Conservation (phyloP, 1,140 invertebrate species). For the Orussus abietinus region DNA sequence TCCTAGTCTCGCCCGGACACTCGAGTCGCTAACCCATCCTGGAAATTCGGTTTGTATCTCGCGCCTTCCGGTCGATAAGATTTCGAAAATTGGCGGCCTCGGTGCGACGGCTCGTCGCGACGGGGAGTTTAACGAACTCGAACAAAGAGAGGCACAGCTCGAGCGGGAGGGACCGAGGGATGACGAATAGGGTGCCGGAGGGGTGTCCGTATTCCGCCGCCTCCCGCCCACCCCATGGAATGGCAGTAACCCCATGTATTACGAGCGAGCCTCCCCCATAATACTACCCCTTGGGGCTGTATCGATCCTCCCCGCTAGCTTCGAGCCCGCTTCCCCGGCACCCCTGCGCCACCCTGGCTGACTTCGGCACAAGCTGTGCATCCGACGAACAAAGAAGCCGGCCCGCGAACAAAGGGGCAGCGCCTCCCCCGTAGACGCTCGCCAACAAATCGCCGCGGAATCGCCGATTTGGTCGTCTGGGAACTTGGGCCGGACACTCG, state of each 20-base stretch:
- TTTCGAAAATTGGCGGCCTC: too few species aligned
- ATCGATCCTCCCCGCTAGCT: conserved; percentile 30
- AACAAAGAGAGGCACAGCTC: conserved; percentile 29
- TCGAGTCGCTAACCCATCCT: too few species aligned
- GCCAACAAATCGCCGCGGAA: too few species aligned
- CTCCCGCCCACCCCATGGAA: conserved; percentile 15
- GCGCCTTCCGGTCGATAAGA: too few species aligned
- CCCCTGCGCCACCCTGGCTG: conserved; percentile 19
- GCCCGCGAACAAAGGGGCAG: conserved; percentile 14
- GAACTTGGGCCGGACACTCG: too few species aligned
- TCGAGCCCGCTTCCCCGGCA: too few species aligned
- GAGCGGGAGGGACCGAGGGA: conserved; percentile 20
- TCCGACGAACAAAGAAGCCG: conserved; percentile 24
- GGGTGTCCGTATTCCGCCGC: conserved; percentile 5
- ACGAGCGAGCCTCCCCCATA: conserved; percentile 34
- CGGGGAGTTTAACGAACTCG: conserved; percentile 35
- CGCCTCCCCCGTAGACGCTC: too few species aligned
- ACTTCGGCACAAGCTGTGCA: conserved; percentile 24
- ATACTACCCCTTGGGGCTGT: conserved; percentile 34
- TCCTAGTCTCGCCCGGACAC: too few species aligned
- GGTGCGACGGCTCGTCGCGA: too few species aligned
- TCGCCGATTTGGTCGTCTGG: too few species aligned
- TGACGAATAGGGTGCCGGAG: conserved; percentile 25
- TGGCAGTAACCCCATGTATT: conserved; percentile 29
- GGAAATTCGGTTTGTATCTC: too few species aligned